Conservation (phyloP, 2,797 vertebrate genomes). For the Syndactyla subalaris region DNA sequence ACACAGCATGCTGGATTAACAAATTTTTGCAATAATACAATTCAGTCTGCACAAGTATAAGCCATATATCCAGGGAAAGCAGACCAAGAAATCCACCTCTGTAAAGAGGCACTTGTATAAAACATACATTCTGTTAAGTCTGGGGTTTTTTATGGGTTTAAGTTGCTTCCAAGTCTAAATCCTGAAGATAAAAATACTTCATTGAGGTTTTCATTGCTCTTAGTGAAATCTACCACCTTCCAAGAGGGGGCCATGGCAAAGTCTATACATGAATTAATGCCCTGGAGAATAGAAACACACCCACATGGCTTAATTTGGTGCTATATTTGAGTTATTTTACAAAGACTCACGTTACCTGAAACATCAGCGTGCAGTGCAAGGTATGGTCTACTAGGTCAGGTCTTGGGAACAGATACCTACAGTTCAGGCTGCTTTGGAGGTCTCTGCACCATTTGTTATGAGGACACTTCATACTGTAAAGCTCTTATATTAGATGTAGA, state of each 20-base stretch:
- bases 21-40: not conserved
- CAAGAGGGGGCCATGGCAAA: not conserved
- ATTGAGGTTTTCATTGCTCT: not conserved
- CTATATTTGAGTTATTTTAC: not conserved
- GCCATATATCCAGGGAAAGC: not conserved
- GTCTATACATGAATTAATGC: rapidly evolving
- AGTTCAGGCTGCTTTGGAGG: not conserved
- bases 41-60: not conserved
- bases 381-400: not conserved
- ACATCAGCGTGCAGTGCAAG: not conserved
- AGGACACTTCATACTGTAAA: not conserved
- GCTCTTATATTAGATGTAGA: not conserved
- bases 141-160: not conserved
- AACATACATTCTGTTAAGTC: not conserved
- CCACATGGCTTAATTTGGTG: not conserved
- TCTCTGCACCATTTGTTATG: not conserved
- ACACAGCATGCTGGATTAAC: not conserved
- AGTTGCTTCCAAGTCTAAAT: not conserved
- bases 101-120: not conserved
- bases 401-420: not conserved
- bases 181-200: not conserved
- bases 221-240: not conserved
- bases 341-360: not conserved
- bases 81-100: not conserved
- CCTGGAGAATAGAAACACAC: not conserved